Evolutionary conservation across 2,113 vertebrate genomes (phyloP), one percentile per base, ranked within the genome.

Genomic region (Spea multiplicata): DNA sequence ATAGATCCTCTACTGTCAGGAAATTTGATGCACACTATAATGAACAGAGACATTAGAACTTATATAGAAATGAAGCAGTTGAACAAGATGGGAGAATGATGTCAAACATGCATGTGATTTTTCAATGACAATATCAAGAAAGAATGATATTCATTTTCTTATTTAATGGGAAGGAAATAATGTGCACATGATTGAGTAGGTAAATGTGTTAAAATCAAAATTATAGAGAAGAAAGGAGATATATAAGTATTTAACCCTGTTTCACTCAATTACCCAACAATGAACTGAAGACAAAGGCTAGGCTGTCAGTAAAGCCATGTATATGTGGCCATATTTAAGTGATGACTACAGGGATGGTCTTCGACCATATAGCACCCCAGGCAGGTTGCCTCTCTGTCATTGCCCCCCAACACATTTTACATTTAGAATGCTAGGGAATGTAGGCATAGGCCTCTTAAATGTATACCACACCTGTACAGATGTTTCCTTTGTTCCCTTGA

Each of bases 131-230:
- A 73, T 73, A 80, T 80, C 77, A 73, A 17, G 68, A 80, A 66
- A 73, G 77, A 80, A 80, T 73, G 62, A 65, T 73, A 55, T 73
- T 70, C 73, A 80, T 80, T 80, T 80, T 80, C 70, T 73, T 46
- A 49, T 80, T 62, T 80, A 80, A 80, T 80, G 77, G 77, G 57
- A 71, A 73, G 77, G 77, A 80, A 80, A 80, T 80, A 80, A 80
- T 80, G 71, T 80, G 70, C 64, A 73, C 61, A 80, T 80, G 77
- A 80, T 61, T 80, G 70, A 67, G 66, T 80, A 66, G 77, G 67
- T 73, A 72, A 67, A 80, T 80, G 77, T 70, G 65, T 80, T 80
- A 67, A 80, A 73, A 67, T 13, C 45, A 80, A 80, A 30, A 78
- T 73, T 80, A 80, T 64, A 80, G 71, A 66, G n/a, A 80, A 66